phyloP scores from a whole-genome alignment of 2,113 vertebrate genomes.

The Rhinogobius similis region DNA sequence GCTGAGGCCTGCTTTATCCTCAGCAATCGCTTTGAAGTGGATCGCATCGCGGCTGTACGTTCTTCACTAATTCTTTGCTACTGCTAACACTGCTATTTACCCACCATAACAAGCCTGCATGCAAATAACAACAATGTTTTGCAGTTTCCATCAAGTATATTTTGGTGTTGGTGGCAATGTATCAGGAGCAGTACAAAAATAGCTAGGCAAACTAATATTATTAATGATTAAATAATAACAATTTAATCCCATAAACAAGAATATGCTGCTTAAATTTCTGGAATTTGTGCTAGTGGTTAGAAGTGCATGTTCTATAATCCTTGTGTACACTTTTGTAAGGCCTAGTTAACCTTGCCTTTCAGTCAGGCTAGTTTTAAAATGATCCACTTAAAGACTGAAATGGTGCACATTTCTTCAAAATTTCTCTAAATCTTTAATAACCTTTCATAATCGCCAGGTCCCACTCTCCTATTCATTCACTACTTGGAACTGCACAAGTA shows the following conservation, averaged over 20 bases:
- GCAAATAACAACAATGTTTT: neutral
- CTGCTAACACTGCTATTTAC: conserved; percentile 19
- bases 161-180: neutral
- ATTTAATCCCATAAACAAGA: too few relatives aligned
- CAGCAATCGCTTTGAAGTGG: conserved; percentile 85
- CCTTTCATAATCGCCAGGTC: neutral
- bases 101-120: neutral
- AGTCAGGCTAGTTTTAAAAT: too few relatives aligned
- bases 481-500: neutral
- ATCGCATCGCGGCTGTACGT: conserved; percentile 84
- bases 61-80: conserved; percentile 25
- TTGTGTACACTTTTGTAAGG: too few relatives aligned
- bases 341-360: too few relatives aligned
- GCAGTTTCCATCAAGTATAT: neutral
- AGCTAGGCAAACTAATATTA: too few relatives aligned
- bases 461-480: neutral
- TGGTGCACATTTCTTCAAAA: neutral
- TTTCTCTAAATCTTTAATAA: neutral
- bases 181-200: too few relatives aligned
- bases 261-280: too few relatives aligned
- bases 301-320: too few relatives aligned
- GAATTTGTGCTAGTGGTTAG: too few relatives aligned
- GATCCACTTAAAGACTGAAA: neutral
- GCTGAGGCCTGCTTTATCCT: conserved; percentile 87
- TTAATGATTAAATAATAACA: too few relatives aligned